Percentiles rank a stretch among this genome's conserved stretches.
phyloP scores from a whole-genome alignment of 2,888 invertebrate species.

The Anthrax anthrax region DNA sequence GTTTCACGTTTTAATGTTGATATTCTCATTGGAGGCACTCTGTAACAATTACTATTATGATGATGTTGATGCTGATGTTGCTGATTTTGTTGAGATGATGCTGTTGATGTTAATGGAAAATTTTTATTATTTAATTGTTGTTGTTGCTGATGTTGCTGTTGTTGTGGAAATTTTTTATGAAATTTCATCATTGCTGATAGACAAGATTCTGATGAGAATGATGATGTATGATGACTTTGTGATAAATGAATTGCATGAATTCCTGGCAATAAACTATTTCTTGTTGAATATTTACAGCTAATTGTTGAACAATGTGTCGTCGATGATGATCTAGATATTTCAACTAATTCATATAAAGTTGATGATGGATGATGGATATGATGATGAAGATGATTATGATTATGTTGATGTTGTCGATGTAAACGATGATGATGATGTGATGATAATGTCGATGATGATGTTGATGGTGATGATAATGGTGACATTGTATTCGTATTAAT shows the following conservation, averaged over 20 bases:
- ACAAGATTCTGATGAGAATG: conserved; percentile 23
- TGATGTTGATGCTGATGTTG: conserved; percentile 12
- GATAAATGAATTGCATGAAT: conserved; percentile 20
- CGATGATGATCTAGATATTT: conserved; percentile 24
- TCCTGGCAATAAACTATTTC: conserved; percentile 11
- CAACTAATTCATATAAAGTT: conserved; percentile 29
- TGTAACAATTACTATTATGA: conserved; percentile 18
- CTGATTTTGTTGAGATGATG: conserved; percentile 1
- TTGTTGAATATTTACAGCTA: conserved; percentile 19
- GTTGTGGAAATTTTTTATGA: not conserved
- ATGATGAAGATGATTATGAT: conserved; percentile 3
- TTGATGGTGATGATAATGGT: not conserved
- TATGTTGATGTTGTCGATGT: conserved; percentile 1
- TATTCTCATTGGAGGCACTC: conserved; percentile 38
- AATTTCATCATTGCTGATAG: conserved; percentile 11
- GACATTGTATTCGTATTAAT: not conserved
- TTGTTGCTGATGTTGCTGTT: too few relatives aligned
- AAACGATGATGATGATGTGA: not conserved
- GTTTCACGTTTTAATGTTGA: conserved; percentile 61
- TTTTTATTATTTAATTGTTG: too few relatives aligned
- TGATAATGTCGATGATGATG: conserved; percentile 2
- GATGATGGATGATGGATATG: conserved; percentile 19
- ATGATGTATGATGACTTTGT: conserved; percentile 21
- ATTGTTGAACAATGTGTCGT: conserved; percentile 24
- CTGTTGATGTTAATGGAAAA: too few relatives aligned